phyloP scores from a whole-genome alignment of 1,140 invertebrate genomes.

The Drosophila orosa region DNA sequence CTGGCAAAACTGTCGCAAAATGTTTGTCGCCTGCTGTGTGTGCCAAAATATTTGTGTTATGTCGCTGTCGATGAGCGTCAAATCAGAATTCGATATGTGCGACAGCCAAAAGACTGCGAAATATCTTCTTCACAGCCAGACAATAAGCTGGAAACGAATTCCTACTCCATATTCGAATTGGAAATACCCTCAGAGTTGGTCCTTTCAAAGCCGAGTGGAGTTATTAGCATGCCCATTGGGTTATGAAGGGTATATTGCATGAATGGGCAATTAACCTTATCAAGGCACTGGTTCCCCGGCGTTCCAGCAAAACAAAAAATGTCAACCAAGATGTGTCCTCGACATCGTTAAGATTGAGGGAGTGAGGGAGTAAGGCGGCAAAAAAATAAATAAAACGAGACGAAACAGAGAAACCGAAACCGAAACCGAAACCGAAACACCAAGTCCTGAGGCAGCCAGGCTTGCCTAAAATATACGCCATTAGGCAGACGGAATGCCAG shows the following conservation, averaged over 20 bases:
- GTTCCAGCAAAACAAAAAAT: slow-evolving; percentile 35
- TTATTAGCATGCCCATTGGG: slow-evolving; percentile 23
- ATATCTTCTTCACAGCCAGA: slow-evolving; percentile 22
- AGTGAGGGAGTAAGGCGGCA: slow-evolving; percentile 11
- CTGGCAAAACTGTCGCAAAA: slow-evolving; percentile 48
- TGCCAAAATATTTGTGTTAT: slow-evolving; percentile 56
- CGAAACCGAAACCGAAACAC: slow-evolving; percentile 48
- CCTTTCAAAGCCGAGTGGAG: background rate
- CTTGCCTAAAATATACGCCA: slow-evolving; percentile 72
- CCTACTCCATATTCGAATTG: slow-evolving; percentile 21
- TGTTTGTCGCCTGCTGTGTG: slow-evolving; percentile 60
- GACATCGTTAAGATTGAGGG: slow-evolving; percentile 26
- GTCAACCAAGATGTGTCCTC: slow-evolving; percentile 29
- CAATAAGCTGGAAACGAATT: background rate
- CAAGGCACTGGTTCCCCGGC: slow-evolving; percentile 49
- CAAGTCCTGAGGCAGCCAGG: slow-evolving; percentile 39
- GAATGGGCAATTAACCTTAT: slow-evolving; percentile 79
- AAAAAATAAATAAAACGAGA: slow-evolving; percentile 41
- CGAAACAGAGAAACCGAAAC: slow-evolving; percentile 48
- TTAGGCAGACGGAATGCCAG: slow-evolving; percentile 75
- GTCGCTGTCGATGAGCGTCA: slow-evolving; percentile 52
- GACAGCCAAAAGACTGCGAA: slow-evolving; percentile 45
- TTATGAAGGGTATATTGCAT: slow-evolving; percentile 42
- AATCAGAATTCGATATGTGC: slow-evolving; percentile 69
- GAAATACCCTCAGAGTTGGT: slow-evolving; percentile 14